These are phyloP conservation scores for Acromyrmex heyeri DNA, from an alignment of 1,140 invertebrate species.

Conservation along the genomic window DNA sequence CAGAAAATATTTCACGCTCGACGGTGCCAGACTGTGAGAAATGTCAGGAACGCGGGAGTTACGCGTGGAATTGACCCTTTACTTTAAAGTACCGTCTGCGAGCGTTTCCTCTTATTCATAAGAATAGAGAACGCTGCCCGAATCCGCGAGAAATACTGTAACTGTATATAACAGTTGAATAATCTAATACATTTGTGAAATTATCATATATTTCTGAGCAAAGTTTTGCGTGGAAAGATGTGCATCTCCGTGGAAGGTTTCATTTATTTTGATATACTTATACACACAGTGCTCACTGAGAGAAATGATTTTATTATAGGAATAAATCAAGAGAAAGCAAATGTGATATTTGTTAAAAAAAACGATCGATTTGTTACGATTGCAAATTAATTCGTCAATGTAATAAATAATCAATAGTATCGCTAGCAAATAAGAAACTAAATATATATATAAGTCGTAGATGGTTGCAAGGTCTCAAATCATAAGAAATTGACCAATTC, in stretches of 20 bases:
- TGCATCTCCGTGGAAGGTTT: neutral
- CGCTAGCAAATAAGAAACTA: too few relatives aligned
- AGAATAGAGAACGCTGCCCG: neutral
- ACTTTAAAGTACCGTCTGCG: constrained; percentile 34
- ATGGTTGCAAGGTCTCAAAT: too few relatives aligned
- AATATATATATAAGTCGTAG: too few relatives aligned
- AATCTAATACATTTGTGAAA: constrained; percentile 23
- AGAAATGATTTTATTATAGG: too few relatives aligned
- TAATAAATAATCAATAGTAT: too few relatives aligned
- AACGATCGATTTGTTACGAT: too few relatives aligned
- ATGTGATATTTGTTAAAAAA: too few relatives aligned
- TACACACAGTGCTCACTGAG: neutral
- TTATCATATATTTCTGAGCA: constrained; percentile 8
- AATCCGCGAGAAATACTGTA: constrained; percentile 38
- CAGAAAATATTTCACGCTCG: constrained; percentile 49
- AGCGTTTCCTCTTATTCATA: constrained; percentile 11
- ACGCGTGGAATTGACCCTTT: constrained; percentile 54
- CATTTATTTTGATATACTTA: constrained; percentile 18
- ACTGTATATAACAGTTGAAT: constrained; percentile 7
- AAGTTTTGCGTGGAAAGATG: neutral
- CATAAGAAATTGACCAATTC: too few relatives aligned
- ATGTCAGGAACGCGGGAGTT: constrained; percentile 14
- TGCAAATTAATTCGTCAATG: too few relatives aligned
- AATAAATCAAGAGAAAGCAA: too few relatives aligned
- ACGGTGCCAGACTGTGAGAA: constrained; percentile 49